Evolutionary conservation across 2,888 invertebrate genomes (phyloP), one percentile per base, ranked within the genome.

Genomic region (Choreutis nemorana): DNA sequence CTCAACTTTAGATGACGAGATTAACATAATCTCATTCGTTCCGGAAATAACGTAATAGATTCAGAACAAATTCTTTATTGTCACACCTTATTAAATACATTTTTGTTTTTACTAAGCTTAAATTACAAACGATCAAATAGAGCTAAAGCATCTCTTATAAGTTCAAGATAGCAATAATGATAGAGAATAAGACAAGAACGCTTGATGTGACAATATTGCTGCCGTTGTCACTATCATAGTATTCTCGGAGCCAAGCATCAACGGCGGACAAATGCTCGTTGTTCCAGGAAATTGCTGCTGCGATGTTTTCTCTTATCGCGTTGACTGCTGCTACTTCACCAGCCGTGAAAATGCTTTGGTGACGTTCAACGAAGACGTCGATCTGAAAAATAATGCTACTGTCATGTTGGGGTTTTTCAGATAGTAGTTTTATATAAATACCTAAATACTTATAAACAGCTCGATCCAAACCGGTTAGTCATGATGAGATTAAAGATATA

Each of bases 261-360:
- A 79, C 66, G 0, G 42, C 26, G 0, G 36, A 41, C 2, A 58
- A 54, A 39, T 75, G 57, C 3, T 47, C 37, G 0, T 42, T 33
- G 3, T 42, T 55, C 79, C 79, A 79, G 0, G 55, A 41, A n/a
- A 71, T 55, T 1, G 77, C 65, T 1, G 72, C 68, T 0, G 45
- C 61, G 1, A 77, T 64, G 30, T 73, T 73, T 28, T 70, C 71
- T n/a, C 51, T 42, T 14, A 73, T 72, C 4, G 56, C 64, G 1
- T 36, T 55, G 2, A 73, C 48, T 0, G 70, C 48, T 0, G 70
- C 70, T 2, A 40, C 10, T 32, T 78, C 78, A 7, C 61, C 72
- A 1, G 71, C 70, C 0, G 68, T 55, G 36, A 78, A 60, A 36
- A 65, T 56, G 1, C 15, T 13, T 11, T 53, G 36, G 33, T 77